Conservation (phyloP, 2,113 vertebrate genomes). For the Monarcha castaneiventris region DNA sequence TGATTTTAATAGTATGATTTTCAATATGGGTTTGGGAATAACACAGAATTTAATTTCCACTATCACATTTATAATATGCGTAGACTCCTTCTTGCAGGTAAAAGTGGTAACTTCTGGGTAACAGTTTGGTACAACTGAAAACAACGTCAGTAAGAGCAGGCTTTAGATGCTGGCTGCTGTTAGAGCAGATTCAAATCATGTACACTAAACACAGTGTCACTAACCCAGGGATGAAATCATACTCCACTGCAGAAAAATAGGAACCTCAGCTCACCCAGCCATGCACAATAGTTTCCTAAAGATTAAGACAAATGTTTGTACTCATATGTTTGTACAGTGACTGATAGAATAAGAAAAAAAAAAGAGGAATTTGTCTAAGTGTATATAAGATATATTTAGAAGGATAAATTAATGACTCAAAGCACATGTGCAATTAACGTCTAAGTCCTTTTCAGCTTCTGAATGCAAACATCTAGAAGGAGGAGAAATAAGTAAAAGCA, state of each 20-base stretch:
- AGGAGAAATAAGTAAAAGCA: conserved; percentile 19
- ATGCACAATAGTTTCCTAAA: background rate
- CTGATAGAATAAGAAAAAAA: background rate
- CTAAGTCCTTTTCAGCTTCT: conserved; percentile 21
- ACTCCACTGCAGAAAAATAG: background rate
- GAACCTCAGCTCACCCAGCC: background rate
- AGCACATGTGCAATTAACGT: background rate
- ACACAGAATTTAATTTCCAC: background rate
- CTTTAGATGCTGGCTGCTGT: background rate
- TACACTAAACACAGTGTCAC: background rate
- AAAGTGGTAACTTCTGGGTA: background rate
- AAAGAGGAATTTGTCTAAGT: background rate
- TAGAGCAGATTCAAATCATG: background rate
- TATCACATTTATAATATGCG: background rate
- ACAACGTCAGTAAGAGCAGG: background rate
- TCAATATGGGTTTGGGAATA: background rate
- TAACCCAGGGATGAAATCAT: background rate
- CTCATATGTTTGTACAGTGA: background rate
- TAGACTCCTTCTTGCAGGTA: background rate
- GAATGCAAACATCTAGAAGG: conserved; percentile 21
- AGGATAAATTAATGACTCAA: background rate
- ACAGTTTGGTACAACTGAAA: background rate
- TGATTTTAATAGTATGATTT: background rate
- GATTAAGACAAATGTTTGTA: background rate
- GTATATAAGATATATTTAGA: background rate